Evolutionary conservation across 1,140 invertebrate species (phyloP).

Genomic region (Dolichoris vasculosae): DNA sequence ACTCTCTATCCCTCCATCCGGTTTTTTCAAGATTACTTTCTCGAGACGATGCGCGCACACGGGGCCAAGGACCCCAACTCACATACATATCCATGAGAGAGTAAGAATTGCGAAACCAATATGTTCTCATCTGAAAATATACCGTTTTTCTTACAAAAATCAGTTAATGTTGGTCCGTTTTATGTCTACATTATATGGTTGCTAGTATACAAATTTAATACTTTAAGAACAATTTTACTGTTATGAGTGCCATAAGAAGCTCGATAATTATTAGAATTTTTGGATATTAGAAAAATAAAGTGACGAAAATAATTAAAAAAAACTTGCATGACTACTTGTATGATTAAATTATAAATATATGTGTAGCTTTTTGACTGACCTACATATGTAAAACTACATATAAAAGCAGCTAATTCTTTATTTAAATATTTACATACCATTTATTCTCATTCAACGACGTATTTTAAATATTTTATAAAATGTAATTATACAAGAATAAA

Average conservation of each 20-base stretch:
- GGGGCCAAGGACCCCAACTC: slow-evolving; percentile 20
- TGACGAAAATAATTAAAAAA: neutral
- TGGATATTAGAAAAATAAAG: neutral
- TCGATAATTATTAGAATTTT: neutral
- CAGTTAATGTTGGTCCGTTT: neutral
- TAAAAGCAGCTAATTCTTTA: neutral
- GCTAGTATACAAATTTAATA: neutral
- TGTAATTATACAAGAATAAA: no score
- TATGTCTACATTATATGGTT: neutral
- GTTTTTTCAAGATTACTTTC: slow-evolving; percentile 44
- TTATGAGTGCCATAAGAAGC: neutral
- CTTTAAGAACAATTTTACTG: slow-evolving; percentile 9
- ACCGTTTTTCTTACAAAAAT: slow-evolving; percentile 41
- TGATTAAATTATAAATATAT: neutral
- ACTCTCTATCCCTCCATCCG: neutral
- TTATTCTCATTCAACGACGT: neutral
- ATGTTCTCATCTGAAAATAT: slow-evolving; percentile 23
- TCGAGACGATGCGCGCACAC: neutral
- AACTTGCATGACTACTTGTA: neutral
- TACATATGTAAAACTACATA: neutral
- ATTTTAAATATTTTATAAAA: neutral
- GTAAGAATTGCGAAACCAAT: slow-evolving; percentile 11
- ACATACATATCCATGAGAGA: neutral
- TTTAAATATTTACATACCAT: neutral
- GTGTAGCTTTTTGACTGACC: neutral